Percentiles rank a stretch among this genome's conserved stretches.
Conservation (phyloP, 2,888 invertebrate species). For the Cantharis nigra region DNA sequence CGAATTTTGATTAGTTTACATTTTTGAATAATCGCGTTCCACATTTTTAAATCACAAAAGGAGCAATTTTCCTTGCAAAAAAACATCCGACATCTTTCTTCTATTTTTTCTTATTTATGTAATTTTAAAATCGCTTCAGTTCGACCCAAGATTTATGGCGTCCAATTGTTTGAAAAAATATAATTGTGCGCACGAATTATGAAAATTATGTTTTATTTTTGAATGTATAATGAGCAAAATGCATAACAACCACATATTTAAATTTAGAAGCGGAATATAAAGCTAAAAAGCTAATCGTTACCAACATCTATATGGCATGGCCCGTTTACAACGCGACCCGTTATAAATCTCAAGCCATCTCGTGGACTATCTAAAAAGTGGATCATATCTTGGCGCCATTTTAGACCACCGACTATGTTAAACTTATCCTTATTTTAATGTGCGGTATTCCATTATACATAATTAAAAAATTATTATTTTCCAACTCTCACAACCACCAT, state of each 20-base stretch:
- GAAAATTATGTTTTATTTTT: background rate
- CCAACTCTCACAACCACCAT: background rate
- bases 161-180: background rate
- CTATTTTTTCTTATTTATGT: background rate
- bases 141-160: background rate
- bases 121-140: background rate
- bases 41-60: background rate
- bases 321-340: slow-evolving; percentile 44
- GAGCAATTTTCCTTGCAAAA: background rate
- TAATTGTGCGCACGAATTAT: background rate
- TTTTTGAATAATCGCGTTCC: background rate
- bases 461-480: background rate
- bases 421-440: slow-evolving; percentile 15
- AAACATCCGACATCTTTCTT: background rate
- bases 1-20: slow-evolving; percentile 30
- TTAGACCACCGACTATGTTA: slow-evolving; percentile 44
- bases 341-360: slow-evolving; percentile 50
- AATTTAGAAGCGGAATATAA: slow-evolving; percentile 28
- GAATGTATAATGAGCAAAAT: slow-evolving; percentile 6
- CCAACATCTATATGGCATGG: slow-evolving; percentile 42
- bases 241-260: slow-evolving; percentile 20
- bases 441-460: slow-evolving; percentile 4
- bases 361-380: slow-evolving; percentile 48
- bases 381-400: slow-evolving; percentile 49
- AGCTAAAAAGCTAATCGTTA: slow-evolving; percentile 27